Evolutionary conservation across 2,888 invertebrate species (phyloP), one percentile per base, ranked within the genome.

Genomic region (Stenolophus ochropezus): DNA sequence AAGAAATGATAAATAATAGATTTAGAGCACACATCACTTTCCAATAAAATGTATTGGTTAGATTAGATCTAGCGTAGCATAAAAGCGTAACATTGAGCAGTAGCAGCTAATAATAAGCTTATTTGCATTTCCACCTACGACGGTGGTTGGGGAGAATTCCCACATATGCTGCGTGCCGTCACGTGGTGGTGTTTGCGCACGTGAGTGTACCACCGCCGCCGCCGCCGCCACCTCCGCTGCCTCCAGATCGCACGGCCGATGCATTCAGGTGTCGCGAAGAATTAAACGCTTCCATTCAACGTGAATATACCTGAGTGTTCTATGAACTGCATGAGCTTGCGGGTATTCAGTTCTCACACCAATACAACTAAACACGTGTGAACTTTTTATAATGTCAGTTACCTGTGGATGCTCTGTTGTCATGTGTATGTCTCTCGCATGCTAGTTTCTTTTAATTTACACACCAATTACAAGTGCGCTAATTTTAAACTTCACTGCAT

Each of bases 101-200:
- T 51, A 16, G 27, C 5, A 27, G 61, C 27, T 25, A 61, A 61
- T 61, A 23, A 61, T 61, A 27, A 61, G 61, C 61, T 21, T 27
- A 23, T 61, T 61, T 27, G 14, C 23, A 23, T 61, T 11, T 61
- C 61, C 61, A 56, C 53, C 53, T n/a, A 4, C 11, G 16, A 18
- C 53, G n/a, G n/a, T n/a, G n/a, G n/a, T n/a, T n/a, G n/a, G n/a
- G n/a, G n/a, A n/a, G n/a, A n/a, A n/a, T n/a, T n/a, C 14, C 49
- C 73, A 49, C 73, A 73, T 20, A 49, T 69, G 58, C 8, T 11
- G 33, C 27, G 33, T 69, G n/a, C 69, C 73, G 16, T 73, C 73
- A 73, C 73, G 73, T 49, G 73, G 4, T 11, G 21, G 73, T 73
- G 73, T 73, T 73, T 73, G 73, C 21, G 49, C 73, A 73, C 73